Evolutionary conservation across 1,140 invertebrate species (phyloP).

Genomic region (Chymomyza costata): DNA sequence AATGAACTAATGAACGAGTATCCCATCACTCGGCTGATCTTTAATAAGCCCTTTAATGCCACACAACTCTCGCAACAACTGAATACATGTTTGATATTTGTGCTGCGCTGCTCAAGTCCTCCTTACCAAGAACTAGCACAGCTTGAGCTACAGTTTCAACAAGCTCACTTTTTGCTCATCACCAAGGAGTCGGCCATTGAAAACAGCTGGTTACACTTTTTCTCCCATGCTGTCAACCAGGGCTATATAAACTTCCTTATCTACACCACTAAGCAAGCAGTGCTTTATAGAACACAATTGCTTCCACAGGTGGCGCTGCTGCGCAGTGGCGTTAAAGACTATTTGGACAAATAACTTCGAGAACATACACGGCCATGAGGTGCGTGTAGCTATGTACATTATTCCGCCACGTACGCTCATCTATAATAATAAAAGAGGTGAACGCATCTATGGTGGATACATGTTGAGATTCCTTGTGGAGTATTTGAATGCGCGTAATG

Average conservation of each 20-base stretch:
- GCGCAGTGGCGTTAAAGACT: conserved; percentile 5
- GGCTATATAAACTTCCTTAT: conserved; percentile 37
- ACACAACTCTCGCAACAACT: conserved; percentile 7
- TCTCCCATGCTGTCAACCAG: conserved; percentile 5
- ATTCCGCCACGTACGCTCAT: conserved; percentile 34
- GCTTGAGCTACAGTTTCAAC: conserved; percentile 26
- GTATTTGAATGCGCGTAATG: conserved; percentile 26
- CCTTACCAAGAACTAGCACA: conserved; percentile 10
- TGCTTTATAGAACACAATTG: conserved; percentile 33
- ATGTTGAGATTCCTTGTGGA: conserved; percentile 38
- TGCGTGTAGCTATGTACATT: conserved; percentile 41
- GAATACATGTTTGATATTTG: conserved; percentile 20
- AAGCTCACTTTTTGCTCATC: conserved; percentile 32
- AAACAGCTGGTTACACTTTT: conserved; percentile 25
- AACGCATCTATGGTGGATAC: conserved; percentile 28
- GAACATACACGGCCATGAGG: conserved; percentile 22
- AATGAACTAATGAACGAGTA: background rate
- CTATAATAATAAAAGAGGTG: conserved; percentile 22
- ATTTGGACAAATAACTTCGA: background rate
- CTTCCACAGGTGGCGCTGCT: conserved; percentile 17
- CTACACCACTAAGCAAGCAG: background rate
- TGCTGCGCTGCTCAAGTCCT: conserved; percentile 25
- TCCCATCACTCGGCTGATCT: conserved; percentile 13
- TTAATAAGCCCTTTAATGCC: conserved; percentile 13
- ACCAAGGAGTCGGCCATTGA: background rate